Evolutionary conservation across 1,140 invertebrate species (phyloP).

Genomic region (Solenopsis invicta): DNA sequence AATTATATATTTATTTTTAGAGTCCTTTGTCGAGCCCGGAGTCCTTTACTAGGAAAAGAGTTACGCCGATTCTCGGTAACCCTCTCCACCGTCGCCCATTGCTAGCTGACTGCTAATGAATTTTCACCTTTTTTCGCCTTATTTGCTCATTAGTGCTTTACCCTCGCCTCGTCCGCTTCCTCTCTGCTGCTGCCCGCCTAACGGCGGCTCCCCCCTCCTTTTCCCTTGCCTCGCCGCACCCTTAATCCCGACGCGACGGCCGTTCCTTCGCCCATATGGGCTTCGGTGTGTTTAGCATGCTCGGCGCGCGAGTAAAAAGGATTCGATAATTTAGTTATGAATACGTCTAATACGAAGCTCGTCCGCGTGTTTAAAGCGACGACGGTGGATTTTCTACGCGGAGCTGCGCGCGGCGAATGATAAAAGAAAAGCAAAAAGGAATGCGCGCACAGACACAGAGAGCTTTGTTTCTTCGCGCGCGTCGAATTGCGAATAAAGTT

Average conservation of each 20-base stretch:
- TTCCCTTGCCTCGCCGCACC: background rate
- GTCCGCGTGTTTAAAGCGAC: background rate
- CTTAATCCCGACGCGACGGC: conserved; percentile 54
- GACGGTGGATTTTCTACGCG: background rate
- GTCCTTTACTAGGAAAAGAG: conserved; percentile 81
- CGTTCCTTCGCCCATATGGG: conserved; percentile 60
- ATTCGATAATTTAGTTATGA: conserved; percentile 63
- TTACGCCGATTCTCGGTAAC: conserved; percentile 85
- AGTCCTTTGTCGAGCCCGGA: conserved; percentile 80
- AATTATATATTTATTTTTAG: conserved; percentile 86
- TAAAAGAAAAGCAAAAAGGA: background rate
- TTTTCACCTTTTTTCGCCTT: conserved; percentile 84
- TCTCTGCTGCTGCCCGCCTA: conserved; percentile 55
- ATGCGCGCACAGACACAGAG: background rate
- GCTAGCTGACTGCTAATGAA: conserved; percentile 85
- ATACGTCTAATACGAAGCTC: conserved; percentile 52
- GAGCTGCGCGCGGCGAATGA: background rate
- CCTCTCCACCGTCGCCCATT: conserved; percentile 71
- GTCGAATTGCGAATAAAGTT: conserved; percentile 21
- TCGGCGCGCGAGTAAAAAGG: conserved; percentile 48
- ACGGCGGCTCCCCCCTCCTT: conserved; percentile 22
- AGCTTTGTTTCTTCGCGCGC: conserved; percentile 1
- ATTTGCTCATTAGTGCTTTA: conserved; percentile 84
- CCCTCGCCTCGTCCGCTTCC: conserved; percentile 72
- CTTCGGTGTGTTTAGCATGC: conserved; percentile 54